These are phyloP conservation scores for Turdus rufiventris DNA, from an alignment of 2,113 vertebrate genomes.

Conservation along the genomic window DNA sequence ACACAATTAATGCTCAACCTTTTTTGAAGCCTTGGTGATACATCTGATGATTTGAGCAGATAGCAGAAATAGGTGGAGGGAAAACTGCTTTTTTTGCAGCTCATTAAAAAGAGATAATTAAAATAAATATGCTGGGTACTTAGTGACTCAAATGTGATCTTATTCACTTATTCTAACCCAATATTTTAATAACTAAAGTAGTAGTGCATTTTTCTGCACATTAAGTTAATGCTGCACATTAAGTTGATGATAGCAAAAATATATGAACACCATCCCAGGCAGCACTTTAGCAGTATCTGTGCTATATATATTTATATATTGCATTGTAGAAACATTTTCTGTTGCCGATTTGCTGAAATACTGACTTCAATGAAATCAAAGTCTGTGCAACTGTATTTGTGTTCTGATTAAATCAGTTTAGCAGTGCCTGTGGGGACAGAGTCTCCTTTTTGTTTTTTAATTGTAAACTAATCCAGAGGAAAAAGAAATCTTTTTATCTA, in stretches of 20 bases:
- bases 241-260: background rate
- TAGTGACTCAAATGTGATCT: background rate
- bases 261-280: background rate
- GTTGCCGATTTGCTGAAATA: background rate
- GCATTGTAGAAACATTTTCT: background rate
- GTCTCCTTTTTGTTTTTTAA: background rate
- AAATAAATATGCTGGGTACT: background rate
- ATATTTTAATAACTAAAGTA: background rate
- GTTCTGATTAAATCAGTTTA: slow-evolving; percentile 50
- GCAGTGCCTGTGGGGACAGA: slow-evolving; percentile 5
- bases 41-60: background rate
- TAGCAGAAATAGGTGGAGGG: background rate
- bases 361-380: background rate
- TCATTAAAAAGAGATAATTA: background rate
- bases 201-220: background rate
- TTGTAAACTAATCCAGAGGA: slow-evolving; percentile 48
- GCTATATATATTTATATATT: background rate
- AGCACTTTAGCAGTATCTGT: background rate
- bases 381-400: background rate
- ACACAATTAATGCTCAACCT: background rate
- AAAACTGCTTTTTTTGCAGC: background rate
- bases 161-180: background rate
- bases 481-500: slow-evolving; percentile 46
- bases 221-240: background rate
- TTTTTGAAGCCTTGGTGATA: background rate